These are phyloP conservation scores for Tyto alba DNA, from an alignment of 2,113 vertebrate species.

Conservation along the genomic window DNA sequence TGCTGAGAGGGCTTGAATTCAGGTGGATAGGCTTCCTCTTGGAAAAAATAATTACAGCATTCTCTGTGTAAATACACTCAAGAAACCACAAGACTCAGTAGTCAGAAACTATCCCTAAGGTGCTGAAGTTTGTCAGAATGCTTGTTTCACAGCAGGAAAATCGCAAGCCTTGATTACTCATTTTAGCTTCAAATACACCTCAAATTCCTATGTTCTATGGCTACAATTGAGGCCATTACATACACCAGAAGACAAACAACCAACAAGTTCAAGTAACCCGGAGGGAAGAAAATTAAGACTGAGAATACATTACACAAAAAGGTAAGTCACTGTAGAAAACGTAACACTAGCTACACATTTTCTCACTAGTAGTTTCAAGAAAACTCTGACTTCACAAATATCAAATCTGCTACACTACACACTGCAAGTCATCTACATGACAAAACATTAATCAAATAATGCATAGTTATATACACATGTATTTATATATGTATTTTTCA, in stretches of 20 bases:
- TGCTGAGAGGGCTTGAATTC: neutral
- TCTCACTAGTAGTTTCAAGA: neutral
- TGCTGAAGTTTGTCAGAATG: neutral
- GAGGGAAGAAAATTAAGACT: neutral
- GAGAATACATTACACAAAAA: neutral
- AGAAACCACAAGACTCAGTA: conserved; percentile 29
- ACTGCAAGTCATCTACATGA: neutral
- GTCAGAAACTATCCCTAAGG: conserved; percentile 19
- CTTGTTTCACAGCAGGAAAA: neutral
- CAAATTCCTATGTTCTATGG: neutral
- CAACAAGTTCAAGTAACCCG: neutral
- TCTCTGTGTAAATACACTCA: neutral
- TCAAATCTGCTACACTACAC: neutral
- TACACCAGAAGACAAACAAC: neutral
- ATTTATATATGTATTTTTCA: no score
- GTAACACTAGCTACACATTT: neutral
- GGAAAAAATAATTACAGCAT: neutral
- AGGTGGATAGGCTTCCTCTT: neutral
- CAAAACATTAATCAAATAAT: neutral
- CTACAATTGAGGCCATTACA: neutral
- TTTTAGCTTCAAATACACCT: conserved; percentile 19
- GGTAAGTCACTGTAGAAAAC: neutral
- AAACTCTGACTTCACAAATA: neutral
- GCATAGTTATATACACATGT: no score
- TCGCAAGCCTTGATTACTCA: neutral